A percentile compares a stretch with the other conserved stretches of the same genome.
These are phyloP conservation scores for Embidobia sp. DNA, from an alignment of 2,888 invertebrate species.

Conservation along the genomic window DNA sequence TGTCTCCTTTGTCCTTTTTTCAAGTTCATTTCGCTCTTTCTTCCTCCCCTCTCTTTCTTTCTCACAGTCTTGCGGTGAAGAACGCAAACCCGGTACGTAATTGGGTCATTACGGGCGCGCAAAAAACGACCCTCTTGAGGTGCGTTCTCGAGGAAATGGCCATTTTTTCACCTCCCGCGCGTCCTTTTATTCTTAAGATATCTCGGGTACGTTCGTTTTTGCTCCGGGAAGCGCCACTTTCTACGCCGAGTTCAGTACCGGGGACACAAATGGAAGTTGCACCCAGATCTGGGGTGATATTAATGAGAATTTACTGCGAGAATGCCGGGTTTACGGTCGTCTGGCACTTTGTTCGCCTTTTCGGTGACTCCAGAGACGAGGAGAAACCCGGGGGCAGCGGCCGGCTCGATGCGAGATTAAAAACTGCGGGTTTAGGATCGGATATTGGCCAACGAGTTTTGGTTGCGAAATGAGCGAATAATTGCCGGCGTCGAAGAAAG, in stretches of 20 bases:
- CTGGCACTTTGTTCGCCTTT: constrained; percentile 1
- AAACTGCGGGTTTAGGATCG: background rate
- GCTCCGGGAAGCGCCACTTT: constrained; percentile 45
- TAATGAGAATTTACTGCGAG: constrained; percentile 47
- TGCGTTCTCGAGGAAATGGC: constrained; percentile 12
- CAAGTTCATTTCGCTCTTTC: background rate
- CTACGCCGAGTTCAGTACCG: constrained; percentile 31
- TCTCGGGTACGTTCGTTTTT: too few relatives aligned
- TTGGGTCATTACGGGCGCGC: constrained; percentile 20
- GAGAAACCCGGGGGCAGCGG: background rate
- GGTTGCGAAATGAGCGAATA: too few relatives aligned
- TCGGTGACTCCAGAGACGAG: constrained; percentile 20
- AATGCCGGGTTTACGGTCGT: constrained; percentile 20
- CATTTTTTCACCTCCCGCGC: constrained; percentile 3
- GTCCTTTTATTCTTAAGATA: constrained; percentile 16
- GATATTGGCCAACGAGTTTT: too few relatives aligned
- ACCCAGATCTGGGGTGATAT: constrained; percentile 56
- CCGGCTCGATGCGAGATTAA: background rate
- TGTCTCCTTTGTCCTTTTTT: constrained; percentile 11
- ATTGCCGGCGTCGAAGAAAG: too few relatives aligned
- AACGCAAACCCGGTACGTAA: background rate
- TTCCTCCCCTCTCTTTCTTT: too few relatives aligned
- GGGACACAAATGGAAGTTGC: constrained; percentile 56
- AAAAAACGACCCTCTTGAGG: constrained; percentile 49
- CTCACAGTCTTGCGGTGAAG: too few relatives aligned